phyloP scores from a whole-genome alignment of 2,113 vertebrate genomes.

The Phrynosoma platyrhinos region DNA sequence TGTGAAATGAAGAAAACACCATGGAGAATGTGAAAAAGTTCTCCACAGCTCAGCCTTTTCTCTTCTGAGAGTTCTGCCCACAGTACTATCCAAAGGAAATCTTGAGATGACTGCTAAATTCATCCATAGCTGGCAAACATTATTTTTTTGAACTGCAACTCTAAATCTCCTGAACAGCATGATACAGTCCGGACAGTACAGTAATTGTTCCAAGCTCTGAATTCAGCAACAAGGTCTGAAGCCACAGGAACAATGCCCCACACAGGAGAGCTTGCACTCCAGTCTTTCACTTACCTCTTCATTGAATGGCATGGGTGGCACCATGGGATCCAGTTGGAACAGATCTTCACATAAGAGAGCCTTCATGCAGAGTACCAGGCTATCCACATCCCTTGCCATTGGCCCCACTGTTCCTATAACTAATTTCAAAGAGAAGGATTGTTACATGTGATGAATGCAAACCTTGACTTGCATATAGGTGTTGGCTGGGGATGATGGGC shows the following conservation, averaged over 20 bases:
- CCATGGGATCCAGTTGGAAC: slow-evolving; percentile 88
- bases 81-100: neutral
- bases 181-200: too few species aligned
- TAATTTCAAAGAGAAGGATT: neutral
- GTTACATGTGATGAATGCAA: neutral
- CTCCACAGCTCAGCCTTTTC: too few species aligned
- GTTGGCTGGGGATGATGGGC: too few species aligned
- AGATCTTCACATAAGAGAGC: slow-evolving; percentile 88
- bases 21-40: too few species aligned
- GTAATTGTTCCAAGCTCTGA: too few species aligned
- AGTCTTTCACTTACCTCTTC: slow-evolving; percentile 73
- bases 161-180: too few species aligned
- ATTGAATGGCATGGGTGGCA: slow-evolving; percentile 89
- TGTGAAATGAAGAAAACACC: neutral
- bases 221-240: neutral
- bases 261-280: neutral
- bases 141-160: too few species aligned
- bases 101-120: neutral
- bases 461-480: too few species aligned
- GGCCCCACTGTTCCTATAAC: slow-evolving; percentile 80
- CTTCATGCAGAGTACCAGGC: slow-evolving; percentile 88
- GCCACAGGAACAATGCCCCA: neutral
- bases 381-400: slow-evolving; percentile 88
- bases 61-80: too few species aligned
- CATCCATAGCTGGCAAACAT: too few species aligned